Base-by-base conservation (phyloP, 2,797 vertebrate species). In the Diceros bicornis region DNA sequence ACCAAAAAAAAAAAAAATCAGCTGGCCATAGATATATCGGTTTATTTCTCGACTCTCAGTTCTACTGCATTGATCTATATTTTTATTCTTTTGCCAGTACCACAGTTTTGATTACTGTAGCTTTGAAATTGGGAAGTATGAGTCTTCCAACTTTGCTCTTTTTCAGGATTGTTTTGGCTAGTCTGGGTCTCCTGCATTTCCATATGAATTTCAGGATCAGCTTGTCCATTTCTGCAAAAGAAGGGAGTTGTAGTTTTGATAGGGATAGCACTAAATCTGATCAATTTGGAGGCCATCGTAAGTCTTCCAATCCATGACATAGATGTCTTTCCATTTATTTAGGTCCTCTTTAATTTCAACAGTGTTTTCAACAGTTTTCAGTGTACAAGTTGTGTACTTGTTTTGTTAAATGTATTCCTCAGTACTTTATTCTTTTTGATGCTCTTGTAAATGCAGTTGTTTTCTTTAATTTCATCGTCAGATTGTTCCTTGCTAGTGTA, bases 391-490 rank as follows among this genome's bases (percentile, higher is more conserved):
- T 55, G 57, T 47, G 29, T 61, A 50, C 17, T 59, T 61, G n/a
- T 37, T 17, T 72, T 66, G 6, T 64, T 74, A 64, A 74, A 44
- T 57, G 20, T 83, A 59, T 77, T 12, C 10, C 79, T 69, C 37
- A 47, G 13, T 84, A 62, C 44, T 81, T 62, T 57, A 69, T 90
- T 84, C 69, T 85, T 75, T 83, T 77, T 90, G 71, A 78, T 75
- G n/a, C n/a, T 86, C n/a, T 12, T 89, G 29, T 94, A 57, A 82
- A 71, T 71, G 12, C 27, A 79, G 52, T 25, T 75, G 57, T 88
- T 88, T 64, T 90, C 25, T 75, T 69, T 71, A 23, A 72, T 32
- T 87, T 95, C 50, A 59, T 50, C 77, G 68, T 95, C 34, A 57
- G 29, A 47, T 37, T 74, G 61, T 75, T 89, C 44, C 18, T 82